A percentile compares a stretch with the other conserved stretches of the same genome.
These are phyloP conservation scores for Sinocyclocheilus maitianheensis DNA, from an alignment of 2,113 vertebrate genomes.

Conservation along the genomic window DNA sequence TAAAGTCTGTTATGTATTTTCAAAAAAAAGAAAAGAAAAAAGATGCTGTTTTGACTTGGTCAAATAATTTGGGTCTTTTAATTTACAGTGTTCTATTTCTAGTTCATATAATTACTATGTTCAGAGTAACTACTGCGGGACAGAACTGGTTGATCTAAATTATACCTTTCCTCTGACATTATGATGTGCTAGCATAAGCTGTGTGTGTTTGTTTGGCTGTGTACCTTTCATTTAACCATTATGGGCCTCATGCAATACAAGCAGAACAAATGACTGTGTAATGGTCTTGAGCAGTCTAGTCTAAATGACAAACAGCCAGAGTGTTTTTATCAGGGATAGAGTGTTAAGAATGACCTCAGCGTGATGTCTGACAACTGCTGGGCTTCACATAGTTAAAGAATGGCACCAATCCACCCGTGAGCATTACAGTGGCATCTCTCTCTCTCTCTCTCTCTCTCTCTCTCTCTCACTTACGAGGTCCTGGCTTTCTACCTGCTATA, in stretches of 20 bases:
- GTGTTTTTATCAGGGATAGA: constrained; percentile 21
- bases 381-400: constrained; percentile 53
- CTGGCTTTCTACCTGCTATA: constrained; percentile 67
- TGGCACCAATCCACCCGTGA: constrained; percentile 56
- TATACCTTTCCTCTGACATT: constrained; percentile 55
- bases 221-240: constrained; percentile 55
- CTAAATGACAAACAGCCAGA: constrained; percentile 14
- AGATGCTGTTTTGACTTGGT: background rate
- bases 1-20: background rate
- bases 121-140: background rate
- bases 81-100: constrained; percentile 35
- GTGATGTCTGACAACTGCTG: constrained; percentile 62
- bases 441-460: constrained; percentile 25
- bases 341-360: constrained; percentile 34
- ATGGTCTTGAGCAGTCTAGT: background rate
- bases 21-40: background rate
- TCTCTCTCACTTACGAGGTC: constrained; percentile 45
- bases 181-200: constrained; percentile 58
- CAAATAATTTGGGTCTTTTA: too few relatives aligned
- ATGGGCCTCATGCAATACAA: constrained; percentile 40
- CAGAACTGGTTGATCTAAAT: constrained; percentile 29
- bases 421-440: constrained; percentile 53
- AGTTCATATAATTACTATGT: constrained; percentile 38
- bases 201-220: constrained; percentile 59
- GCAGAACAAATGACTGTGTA: constrained; percentile 41